Evolutionary conservation across 2,797 vertebrate genomes (phyloP).

Genomic region (Lemur catta): DNA sequence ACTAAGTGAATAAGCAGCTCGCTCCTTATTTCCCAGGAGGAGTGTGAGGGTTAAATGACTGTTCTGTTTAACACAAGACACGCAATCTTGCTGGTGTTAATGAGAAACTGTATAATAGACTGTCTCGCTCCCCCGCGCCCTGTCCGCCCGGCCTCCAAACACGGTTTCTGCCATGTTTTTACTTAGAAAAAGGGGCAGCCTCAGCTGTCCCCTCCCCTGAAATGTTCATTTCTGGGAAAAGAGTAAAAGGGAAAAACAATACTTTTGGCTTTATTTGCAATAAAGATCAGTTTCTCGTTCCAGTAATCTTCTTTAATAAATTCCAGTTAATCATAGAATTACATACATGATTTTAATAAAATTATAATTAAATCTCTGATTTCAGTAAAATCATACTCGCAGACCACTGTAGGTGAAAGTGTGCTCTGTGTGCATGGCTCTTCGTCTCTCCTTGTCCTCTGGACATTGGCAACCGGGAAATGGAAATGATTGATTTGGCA

Average conservation of each 20-base stretch:
- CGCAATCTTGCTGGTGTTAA: background rate
- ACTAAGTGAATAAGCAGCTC: constrained; percentile 18
- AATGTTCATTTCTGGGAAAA: background rate
- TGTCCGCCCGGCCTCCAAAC: background rate
- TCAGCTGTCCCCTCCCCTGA: too few relatives aligned
- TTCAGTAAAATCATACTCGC: background rate
- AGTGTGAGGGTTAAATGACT: background rate
- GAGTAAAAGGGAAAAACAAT: background rate
- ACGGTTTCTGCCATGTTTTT: background rate
- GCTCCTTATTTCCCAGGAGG: constrained; percentile 17
- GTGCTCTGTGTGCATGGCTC: background rate
- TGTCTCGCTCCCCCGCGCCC: rapidly evolving
- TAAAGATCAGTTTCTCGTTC: background rate
- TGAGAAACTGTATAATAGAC: background rate
- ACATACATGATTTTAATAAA: background rate
- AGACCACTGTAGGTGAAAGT: background rate
- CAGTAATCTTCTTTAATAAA: background rate
- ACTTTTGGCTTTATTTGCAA: background rate
- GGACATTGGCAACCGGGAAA: background rate
- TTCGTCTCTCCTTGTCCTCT: background rate
- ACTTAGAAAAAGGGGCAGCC: background rate
- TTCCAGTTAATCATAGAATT: background rate
- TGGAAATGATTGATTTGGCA: background rate
- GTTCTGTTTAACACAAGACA: background rate
- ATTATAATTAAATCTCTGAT: background rate